Evolutionary conservation across 2,888 invertebrate genomes (phyloP), one percentile per base, ranked within the genome.

Genomic region (Cistogaster globosa): DNA sequence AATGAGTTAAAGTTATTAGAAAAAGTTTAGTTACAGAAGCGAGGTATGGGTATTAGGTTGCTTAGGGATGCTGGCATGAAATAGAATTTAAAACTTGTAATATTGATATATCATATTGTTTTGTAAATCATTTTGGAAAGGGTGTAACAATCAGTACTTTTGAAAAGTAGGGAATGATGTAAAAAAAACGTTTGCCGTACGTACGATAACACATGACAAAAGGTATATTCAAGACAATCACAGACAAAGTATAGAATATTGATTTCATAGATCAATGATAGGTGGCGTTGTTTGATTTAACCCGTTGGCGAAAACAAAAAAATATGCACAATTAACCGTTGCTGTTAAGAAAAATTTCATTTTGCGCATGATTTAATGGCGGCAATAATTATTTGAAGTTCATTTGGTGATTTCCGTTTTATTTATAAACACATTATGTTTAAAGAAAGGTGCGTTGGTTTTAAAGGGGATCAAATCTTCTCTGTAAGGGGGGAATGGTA

Each of bases 261-360:
- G 82, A 85, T 85, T 85, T 78, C 72, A 82, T 85, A 82, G 84
- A 78, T 78, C 45, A 45, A 58, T 75, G 77, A 81, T 85, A 85
- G 84, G 78, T 85, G 84, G 82, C 81, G 81, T 78, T 81, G 81
- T 78, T 77, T 78, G 84, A 62, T 77, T 60, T 53, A 74, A 53
- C 22, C 58, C 71, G 57, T 79, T 78, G 36, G 18, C 26, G 7
- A 51, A 57, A 55, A 48, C 12, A 20, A 51, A 67, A 32, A 53
- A 53, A 53, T 0, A 16, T 2, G n/a, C 5, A 48, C 16, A 81
- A 32, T 60, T 53, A 71, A 74, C 81, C 68, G 74, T 85, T 81
- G 74, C 78, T 81, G 77, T 62, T 55, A 76, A 74, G 58, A 81
- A 65, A 58, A 45, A 36, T 77, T 75, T 57, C 7, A 55, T 18